phyloP scores from a whole-genome alignment of 2,797 vertebrate genomes.

The Chlorospingus semifuscus region DNA sequence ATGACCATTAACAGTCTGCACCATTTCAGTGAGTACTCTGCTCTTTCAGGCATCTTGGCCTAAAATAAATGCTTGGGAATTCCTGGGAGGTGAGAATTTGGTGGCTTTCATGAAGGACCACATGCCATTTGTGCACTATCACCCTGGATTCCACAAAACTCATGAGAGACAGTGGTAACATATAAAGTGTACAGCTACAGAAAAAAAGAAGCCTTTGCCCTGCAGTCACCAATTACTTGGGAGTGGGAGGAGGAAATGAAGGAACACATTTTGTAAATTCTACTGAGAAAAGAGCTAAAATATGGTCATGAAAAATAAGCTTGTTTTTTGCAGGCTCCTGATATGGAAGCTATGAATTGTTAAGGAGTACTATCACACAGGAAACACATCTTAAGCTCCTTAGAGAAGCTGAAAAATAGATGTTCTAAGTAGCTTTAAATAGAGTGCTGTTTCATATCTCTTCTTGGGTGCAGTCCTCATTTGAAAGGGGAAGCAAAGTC shows the following conservation, averaged over 20 bases:
- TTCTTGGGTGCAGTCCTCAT: background rate
- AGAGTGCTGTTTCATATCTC: background rate
- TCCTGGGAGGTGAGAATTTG: background rate
- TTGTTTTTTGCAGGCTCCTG: background rate
- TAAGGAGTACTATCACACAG: background rate
- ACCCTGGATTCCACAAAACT: background rate
- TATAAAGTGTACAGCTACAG: background rate
- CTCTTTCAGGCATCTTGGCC: background rate
- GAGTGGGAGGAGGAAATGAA: background rate
- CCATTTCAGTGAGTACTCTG: background rate
- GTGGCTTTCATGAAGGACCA: background rate
- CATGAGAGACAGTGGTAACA: background rate
- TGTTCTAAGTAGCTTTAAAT: background rate
- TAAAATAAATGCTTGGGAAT: background rate
- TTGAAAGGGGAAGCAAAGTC: background rate
- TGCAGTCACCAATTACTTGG: background rate
- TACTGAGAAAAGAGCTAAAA: background rate
- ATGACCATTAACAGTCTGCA: background rate
- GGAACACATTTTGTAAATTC: background rate
- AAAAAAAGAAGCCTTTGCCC: background rate
- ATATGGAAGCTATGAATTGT: background rate
- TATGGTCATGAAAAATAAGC: background rate
- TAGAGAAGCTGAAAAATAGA: background rate
- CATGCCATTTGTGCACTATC: background rate
- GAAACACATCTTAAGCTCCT: slow-evolving; percentile 28